phyloP scores from a whole-genome alignment of 2,888 invertebrate species.

The Cylloceria caligata region DNA sequence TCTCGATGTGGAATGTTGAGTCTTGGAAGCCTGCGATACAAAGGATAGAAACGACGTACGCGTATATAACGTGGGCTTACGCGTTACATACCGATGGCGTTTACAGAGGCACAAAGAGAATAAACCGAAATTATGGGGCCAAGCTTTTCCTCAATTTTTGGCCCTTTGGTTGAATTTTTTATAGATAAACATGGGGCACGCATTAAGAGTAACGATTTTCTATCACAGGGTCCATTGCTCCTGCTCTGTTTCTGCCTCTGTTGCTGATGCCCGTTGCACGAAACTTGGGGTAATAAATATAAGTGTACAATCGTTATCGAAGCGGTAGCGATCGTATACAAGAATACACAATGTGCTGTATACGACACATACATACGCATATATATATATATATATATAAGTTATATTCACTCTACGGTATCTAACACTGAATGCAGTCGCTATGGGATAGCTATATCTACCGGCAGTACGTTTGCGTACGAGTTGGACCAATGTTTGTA shows the following conservation, averaged over 20 bases:
- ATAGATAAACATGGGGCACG: not conserved
- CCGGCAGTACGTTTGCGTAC: not conserved
- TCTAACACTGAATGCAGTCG: not conserved
- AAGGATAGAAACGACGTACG: not conserved
- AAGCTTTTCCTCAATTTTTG: conserved; percentile 24
- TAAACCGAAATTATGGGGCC: conserved; percentile 23
- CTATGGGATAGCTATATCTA: conserved; percentile 9
- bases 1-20: not conserved
- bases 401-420: no score
- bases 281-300: conserved; percentile 46
- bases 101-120: conserved; percentile 2
- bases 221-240: not conserved
- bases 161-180: conserved; percentile 4
- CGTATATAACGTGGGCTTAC: not conserved
- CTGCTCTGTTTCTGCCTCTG: not conserved
- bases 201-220: conserved; percentile 34
- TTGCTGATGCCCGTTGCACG: not conserved
- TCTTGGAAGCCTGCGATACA: not conserved
- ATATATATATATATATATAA: no score
- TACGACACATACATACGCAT: not conserved
- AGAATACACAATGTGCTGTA: not conserved
- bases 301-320: conserved; percentile 38
- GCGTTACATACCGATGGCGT: not conserved
- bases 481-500: conserved; percentile 42
- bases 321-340: conserved; percentile 17